Base-by-base conservation (phyloP, 2,888 invertebrate genomes). In the Dione juno region DNA sequence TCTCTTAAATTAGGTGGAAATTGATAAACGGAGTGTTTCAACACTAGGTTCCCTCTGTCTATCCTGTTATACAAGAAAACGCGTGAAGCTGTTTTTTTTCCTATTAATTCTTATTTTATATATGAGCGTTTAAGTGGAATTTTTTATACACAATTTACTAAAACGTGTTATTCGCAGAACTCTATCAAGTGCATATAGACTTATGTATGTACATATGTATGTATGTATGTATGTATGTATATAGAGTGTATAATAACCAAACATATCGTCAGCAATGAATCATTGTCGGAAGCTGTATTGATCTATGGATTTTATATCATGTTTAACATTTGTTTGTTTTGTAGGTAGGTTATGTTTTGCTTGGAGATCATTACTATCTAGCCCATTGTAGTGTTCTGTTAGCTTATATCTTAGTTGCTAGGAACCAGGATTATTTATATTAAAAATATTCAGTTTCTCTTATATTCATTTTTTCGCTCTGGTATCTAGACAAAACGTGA, bases 241-340 rank as follows among this genome's bases (percentile, higher is more conserved):
- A 41, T 7, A 41, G 57, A 41, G 57, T 59, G 14, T 14, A 59
- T 43, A 43, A 37, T n/a, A 59, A 41, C 21, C 0, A 59, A 59
- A 59, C 21, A 61, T 43, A 28, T 61, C 21, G 43, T 61, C 59
- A 61, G 59, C 43, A 40, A 61, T 61, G 59, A 61, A n/a, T 61
- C 59, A 61, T n/a, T 61, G 43, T 10, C 43, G 59, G 59, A 61
- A 43, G 59, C 59, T 61, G 16, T 37, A 43, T 61, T 61, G 43
- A n/a, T 61, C 21, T 43, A 61, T 43, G 28, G 28, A 59, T 61
- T 28, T 43, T 45, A 40, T 43, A 28, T 21, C 3, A 28, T 43
- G n/a, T n/a, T 43, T 43, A 41, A 58, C 8, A 41, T 21, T 41
- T 43, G 14, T 28, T 61, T 43, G 14, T 59, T 40, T 1, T 14